These are phyloP conservation scores for Bombus superbus DNA, from an alignment of 1,140 invertebrate genomes.

Conservation along the genomic window DNA sequence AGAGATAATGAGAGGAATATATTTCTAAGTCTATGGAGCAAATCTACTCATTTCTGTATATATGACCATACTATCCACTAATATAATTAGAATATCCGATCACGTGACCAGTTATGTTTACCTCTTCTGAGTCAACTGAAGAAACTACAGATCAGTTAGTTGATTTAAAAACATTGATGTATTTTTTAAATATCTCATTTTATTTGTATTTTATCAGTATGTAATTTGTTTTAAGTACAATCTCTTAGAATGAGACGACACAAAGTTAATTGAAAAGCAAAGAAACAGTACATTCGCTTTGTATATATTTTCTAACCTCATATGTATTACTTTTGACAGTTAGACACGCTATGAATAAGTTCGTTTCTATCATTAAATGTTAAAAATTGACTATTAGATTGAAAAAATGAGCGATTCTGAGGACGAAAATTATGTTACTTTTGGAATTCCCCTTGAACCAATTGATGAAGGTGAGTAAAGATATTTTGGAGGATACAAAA, in stretches of 20 bases:
- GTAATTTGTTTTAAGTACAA: not conserved
- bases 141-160: not conserved
- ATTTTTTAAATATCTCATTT: not conserved
- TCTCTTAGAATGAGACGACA: not conserved
- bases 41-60: no score
- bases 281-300: not conserved
- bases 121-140: not conserved
- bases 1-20: no score
- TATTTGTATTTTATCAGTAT: not conserved
- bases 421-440: constrained; percentile 86
- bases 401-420: constrained; percentile 77
- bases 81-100: no score
- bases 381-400: not conserved
- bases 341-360: not conserved
- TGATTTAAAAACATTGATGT: not conserved
- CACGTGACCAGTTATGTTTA: no score
- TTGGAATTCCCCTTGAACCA: constrained; percentile 90
- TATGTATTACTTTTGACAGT: constrained; percentile 17
- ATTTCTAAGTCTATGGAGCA: no score
- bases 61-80: no score
- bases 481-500: not conserved
- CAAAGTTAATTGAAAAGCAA: not conserved
- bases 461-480: constrained; percentile 89
- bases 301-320: constrained; percentile 5
- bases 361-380: not conserved